Evolutionary conservation across 2,888 invertebrate genomes (phyloP), one percentile per base, ranked within the genome.

Genomic region (Oscheius sp.): DNA sequence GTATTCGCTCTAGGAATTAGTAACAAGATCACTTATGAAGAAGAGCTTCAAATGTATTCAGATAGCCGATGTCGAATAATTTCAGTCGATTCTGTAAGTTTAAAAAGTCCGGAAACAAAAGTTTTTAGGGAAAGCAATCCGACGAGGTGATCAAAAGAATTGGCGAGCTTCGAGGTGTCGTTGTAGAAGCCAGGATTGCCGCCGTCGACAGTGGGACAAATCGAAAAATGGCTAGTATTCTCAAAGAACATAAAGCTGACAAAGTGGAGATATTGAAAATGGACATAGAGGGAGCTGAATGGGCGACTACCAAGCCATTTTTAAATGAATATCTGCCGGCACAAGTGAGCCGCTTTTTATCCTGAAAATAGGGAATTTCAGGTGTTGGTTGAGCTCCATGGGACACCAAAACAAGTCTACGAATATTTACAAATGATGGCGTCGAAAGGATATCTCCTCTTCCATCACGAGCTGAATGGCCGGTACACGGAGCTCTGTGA

Each of bases 351-450:
- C 9, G 2, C 18, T 49, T 13, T 49, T 49, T 35, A 35, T 35
- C 35, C 35, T 9, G 6, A 3, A 7, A 7, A 49, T 49, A 2
- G 23, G 45, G 12, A 16, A 18, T 27, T 53, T 55, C 75, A 77
- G 45, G 73, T 77, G 12, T 29, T 77, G 18, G 63, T 77, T 25
- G 77, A 77, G 49, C 68, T 77, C n/a, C 77, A 77, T 35, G 73
- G 73, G 49, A 45, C 41, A 27, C 71, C 77, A 6, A 61, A 55
- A 6, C 66, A 55, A 43, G 73, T 64, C 6, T 21, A 75, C 56
- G 73, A 70, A 0, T 71, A 75, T 66, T 59, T 77, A 18, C 64
- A 56, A 46, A 71, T 74, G 45, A 55, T 77, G 1, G 70, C 75
- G 21, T 73, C 49, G 69, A 70, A 27, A 21, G 73, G 75, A 45